Percentiles rank a stretch among this genome's conserved stretches.
phyloP scores from a whole-genome alignment of 2,113 vertebrate species.

The Oceanites oceanicus region DNA sequence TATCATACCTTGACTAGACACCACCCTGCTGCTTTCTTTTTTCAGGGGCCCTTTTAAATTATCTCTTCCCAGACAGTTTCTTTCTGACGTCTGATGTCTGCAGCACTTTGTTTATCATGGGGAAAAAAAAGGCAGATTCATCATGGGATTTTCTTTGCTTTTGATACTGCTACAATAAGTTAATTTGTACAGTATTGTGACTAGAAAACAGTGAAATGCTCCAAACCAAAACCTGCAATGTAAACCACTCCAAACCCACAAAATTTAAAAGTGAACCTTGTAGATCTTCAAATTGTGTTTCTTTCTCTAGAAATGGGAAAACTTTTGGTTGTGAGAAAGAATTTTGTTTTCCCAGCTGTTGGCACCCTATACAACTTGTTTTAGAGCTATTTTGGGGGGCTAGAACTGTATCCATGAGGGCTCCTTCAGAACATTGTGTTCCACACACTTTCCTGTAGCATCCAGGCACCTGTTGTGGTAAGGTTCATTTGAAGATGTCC shows the following conservation, averaged over 20 bases:
- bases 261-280: background rate
- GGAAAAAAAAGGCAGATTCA: conserved; percentile 21
- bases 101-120: conserved; percentile 42
- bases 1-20: conserved; percentile 33
- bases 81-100: conserved; percentile 22
- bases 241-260: background rate
- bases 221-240: background rate
- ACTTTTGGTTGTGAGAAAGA: background rate
- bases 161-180: background rate
- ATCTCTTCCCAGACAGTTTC: conserved; percentile 61
- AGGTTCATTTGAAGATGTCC: background rate
- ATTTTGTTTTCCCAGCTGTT: background rate
- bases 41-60: conserved; percentile 30
- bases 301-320: background rate
- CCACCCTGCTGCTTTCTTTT: conserved; percentile 8
- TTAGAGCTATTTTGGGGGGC: background rate
- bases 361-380: background rate
- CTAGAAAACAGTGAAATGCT: background rate
- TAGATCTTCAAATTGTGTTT: background rate
- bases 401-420: background rate
- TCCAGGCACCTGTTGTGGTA: background rate
- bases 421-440: background rate
- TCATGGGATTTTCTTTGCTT: background rate
- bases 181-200: background rate
- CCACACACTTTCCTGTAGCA: background rate